phyloP scores from a whole-genome alignment of 2,888 invertebrate species.

The Diloba caeruleocephala region DNA sequence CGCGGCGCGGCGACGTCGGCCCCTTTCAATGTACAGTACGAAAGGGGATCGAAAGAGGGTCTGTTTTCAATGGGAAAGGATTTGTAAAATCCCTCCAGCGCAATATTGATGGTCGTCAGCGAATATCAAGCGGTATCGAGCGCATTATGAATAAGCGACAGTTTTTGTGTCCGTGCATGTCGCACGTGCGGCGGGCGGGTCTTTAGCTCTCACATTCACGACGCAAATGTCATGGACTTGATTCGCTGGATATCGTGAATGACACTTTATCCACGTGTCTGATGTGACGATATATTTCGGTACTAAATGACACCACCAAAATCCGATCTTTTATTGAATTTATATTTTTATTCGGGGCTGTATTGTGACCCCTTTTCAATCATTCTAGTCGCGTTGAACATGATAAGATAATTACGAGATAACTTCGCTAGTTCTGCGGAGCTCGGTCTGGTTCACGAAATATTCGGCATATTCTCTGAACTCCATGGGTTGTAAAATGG shows the following conservation, averaged over 20 bases:
- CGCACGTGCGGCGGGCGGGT: not conserved
- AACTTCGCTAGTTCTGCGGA: too few relatives aligned
- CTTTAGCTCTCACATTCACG: conserved; percentile 36
- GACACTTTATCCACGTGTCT: not conserved
- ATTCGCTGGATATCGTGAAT: not conserved
- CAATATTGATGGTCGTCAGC: conserved; percentile 59
- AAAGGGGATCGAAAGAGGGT: conserved; percentile 27
- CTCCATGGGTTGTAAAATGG: too few relatives aligned
- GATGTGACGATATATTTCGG: too few relatives aligned
- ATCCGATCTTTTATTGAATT: too few relatives aligned
- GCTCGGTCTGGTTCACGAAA: too few relatives aligned
- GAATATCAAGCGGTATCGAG: conserved; percentile 44
- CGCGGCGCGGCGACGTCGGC: conserved; percentile 16
- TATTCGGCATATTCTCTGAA: too few relatives aligned
- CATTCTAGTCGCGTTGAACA: too few relatives aligned
- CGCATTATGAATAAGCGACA: conserved; percentile 43
- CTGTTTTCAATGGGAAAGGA: conserved; percentile 64
- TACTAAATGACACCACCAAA: too few relatives aligned
- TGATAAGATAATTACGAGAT: too few relatives aligned
- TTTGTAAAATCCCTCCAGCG: conserved; percentile 59
- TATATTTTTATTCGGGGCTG: too few relatives aligned
- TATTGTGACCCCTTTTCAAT: too few relatives aligned
- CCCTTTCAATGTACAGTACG: conserved; percentile 25
- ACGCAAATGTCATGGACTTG: not conserved
- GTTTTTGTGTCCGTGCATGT: conserved; percentile 24